Conservation (phyloP, 2,797 vertebrate genomes). For the Oreonectes daqikongensis region DNA sequence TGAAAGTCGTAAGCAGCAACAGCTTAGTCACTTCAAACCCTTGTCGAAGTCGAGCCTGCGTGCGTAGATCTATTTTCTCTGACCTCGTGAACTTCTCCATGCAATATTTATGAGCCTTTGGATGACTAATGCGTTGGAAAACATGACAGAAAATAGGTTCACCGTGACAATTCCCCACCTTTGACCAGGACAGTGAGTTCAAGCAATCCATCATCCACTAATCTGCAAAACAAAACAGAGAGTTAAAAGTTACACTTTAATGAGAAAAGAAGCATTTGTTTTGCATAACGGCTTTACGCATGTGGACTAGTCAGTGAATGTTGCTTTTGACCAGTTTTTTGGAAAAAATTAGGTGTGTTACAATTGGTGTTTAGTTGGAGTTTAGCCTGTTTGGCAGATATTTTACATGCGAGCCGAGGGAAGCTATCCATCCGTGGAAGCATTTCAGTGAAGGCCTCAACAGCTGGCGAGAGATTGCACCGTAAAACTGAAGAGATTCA, state of each 20-base stretch:
- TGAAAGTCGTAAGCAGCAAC: not conserved
- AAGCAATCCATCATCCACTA: constrained; percentile 36
- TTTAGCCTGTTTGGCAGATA: not conserved
- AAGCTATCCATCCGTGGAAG: constrained; percentile 14
- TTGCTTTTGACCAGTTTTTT: constrained; percentile 1
- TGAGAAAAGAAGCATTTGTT: not conserved
- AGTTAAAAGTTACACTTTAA: constrained; percentile 3
- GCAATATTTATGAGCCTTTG: constrained; percentile 49
- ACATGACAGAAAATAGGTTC: constrained; percentile 33
- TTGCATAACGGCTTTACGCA: not conserved
- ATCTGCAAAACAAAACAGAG: constrained; percentile 4
- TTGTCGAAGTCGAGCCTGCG: constrained; percentile 25
- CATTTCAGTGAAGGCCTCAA: constrained; percentile 1
- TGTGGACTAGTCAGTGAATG: not conserved
- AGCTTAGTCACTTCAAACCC: constrained; percentile 24
- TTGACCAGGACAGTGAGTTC: constrained; percentile 36
- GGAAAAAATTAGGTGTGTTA: constrained; percentile 26
- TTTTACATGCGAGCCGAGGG: not conserved
- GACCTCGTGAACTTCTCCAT: constrained; percentile 40
- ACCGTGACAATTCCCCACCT: constrained; percentile 26
- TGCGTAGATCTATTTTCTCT: constrained; percentile 44
- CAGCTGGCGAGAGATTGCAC: constrained; percentile 2
- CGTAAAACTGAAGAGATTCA: constrained; percentile 31
- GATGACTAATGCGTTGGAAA: constrained; percentile 51
- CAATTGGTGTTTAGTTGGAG: not conserved